Evolutionary conservation across 2,888 invertebrate genomes (phyloP), one percentile per base, ranked within the genome.

Genomic region (Hyppa rectilinea): DNA sequence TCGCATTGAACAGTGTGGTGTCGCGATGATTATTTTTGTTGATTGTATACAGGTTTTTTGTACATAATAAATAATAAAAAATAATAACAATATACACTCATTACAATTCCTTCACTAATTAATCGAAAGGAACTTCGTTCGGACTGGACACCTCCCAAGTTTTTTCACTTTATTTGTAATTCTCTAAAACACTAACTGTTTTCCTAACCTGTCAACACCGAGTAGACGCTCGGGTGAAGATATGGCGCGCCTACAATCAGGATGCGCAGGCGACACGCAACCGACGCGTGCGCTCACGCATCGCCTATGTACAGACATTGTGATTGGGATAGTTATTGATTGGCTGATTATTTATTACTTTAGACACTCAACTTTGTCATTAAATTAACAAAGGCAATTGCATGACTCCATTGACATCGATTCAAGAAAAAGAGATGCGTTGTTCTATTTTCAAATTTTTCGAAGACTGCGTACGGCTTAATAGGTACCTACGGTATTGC

Each of bases 211-310:
- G 82, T 85, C 84, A 85, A 83, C 79, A 77, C 71, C 26, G 62
- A 45, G 76, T 83, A 77, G 75, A 79, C 89, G 89, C 86, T 85
- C 84, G 84, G 83, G 67, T 89, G 89, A 56, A 87, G 89, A 89
- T 87, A 86, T 86, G 88, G 87, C 85, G 80, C 87, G 87, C 68
- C 77, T 78, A 84, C 86, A 85, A 87, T 85, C 87, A 90, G 90
- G 90, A 90, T 90, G 87, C 88, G 84, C 81, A 73, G 74, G 82
- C 75, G 82, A 85, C 89, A 89, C 88, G 88, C 90, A 86, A 89
- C 75, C 72, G 56, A 81, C 84, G 81, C 82, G 68, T 69, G 74
- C 71, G 70, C 81, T 56, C 78, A 80, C 79, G 77, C 79, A 71
- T 64, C 65, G 56, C 38, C n/a, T 60, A 40, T 52, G 55, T 56